Percentiles rank a stretch among this genome's conserved stretches.
Evolutionary conservation across 92 coral and sea anemone genomes (phyloP).

Genomic region (Epizoanthus illoricatus): DNA sequence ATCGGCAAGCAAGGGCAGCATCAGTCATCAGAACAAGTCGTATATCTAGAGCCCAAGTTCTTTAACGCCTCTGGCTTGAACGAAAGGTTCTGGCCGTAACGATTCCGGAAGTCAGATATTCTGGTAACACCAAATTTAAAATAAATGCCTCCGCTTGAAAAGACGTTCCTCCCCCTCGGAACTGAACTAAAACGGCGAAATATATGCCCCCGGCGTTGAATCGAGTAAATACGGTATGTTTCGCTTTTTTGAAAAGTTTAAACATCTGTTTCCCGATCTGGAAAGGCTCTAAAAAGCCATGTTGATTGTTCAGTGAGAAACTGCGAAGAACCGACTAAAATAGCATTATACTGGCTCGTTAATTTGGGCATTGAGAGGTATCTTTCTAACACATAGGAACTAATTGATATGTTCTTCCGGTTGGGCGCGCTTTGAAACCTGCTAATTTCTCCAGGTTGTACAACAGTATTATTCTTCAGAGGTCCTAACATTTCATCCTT

Average conservation of each 20-base stretch:
- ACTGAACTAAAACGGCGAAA: too few relatives aligned
- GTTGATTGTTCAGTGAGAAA: background rate
- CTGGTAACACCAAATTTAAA: too few relatives aligned
- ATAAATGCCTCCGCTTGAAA: too few relatives aligned
- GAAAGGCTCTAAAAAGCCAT: background rate
- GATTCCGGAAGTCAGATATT: too few relatives aligned
- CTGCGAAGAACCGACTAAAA: background rate
- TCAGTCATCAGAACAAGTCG: too few relatives aligned
- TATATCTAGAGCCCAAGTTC: too few relatives aligned
- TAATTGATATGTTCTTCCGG: background rate
- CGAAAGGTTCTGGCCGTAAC: too few relatives aligned
- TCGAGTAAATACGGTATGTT: background rate
- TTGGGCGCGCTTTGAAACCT: background rate
- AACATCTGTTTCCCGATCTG: conserved; percentile 32
- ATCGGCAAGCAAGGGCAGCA: too few relatives aligned
- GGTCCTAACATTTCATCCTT: background rate
- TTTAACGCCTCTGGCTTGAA: too few relatives aligned
- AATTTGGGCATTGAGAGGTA: conserved; percentile 8
- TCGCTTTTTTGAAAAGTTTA: background rate
- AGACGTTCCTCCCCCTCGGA: too few relatives aligned
- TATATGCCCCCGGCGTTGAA: background rate
- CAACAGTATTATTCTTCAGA: background rate
- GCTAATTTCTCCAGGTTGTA: background rate
- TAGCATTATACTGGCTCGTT: background rate
- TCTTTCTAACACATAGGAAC: background rate